Evolutionary conservation across 2,113 vertebrate genomes (phyloP), one percentile per base, ranked within the genome.

Genomic region (Erythrolamprus reginae): DNA sequence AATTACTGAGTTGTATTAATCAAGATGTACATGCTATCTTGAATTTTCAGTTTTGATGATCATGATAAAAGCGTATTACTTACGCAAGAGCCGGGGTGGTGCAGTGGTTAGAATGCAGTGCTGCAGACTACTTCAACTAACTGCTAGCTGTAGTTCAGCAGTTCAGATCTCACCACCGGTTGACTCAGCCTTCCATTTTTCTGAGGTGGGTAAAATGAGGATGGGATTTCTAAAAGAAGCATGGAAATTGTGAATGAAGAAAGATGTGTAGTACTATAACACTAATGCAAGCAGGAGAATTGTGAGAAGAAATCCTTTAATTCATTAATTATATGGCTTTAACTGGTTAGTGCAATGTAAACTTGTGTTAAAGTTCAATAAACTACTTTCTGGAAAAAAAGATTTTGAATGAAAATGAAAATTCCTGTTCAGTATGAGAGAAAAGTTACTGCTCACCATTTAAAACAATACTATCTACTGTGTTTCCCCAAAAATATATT

Each of bases 241-340:
- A 65, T 45, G 28, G n/a, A 85, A 61, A 83, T 61, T 28, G 10
- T 58, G 9, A 10, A 58, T 58, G 82, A 85, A 55, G 61, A 48
- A 86, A 86, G 26, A 52, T 28, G n/a, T 86, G 42, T 51, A 0
- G 48, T 21, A 90, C 83, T 56, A 86, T 70, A 90, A 86, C 61
- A 86, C 65, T 86, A 86, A 70, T 86, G 83, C 56, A 86, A 52
- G n/a, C n/a, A 90, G 86, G 84, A 86, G 56, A 90, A 86, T 86
- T 38, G 24, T 15, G 83, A 90, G 24, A 53, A 5, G 45, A 45
- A 45, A 45, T 51, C 51, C 12, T 86, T 86, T 70, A 70, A 70
- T 90, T 84, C 42, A 77, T 86, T 90, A 90, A 86, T 48, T 38
- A 48, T 77, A 53, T 70, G 38, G n/a, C n/a, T 86, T 86, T 70